Evolutionary conservation across 35 echinoderm and acorn worm genomes (phyloP).

Genomic region (Ophiothrix spiculata): DNA sequence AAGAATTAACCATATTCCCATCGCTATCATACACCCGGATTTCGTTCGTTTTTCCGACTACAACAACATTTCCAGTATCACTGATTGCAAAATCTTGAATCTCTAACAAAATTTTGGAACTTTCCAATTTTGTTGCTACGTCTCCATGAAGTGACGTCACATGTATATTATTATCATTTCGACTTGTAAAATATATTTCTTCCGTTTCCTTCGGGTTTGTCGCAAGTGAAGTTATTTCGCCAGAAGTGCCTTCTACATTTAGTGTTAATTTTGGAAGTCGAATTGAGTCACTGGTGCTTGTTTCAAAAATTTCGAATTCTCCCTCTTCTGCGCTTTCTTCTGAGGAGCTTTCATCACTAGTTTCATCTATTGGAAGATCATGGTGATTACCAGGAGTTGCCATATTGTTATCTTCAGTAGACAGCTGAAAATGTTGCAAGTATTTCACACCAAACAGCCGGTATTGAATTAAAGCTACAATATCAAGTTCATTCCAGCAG

Average conservation of each 20-base stretch:
- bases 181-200: background rate
- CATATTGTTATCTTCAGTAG: constrained; percentile 4
- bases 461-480: background rate
- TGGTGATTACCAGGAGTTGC: background rate
- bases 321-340: constrained; percentile 7
- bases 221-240: background rate
- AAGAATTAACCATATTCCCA: background rate
- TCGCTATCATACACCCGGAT: background rate
- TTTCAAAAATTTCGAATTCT: background rate
- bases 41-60: background rate
- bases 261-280: background rate
- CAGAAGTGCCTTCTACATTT: background rate
- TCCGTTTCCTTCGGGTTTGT: background rate
- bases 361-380: background rate
- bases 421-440: no score
- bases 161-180: background rate
- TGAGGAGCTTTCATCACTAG: background rate
- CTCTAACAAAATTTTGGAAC: background rate
- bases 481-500: background rate
- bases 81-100: background rate
- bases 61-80: background rate
- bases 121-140: background rate
- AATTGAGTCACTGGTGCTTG: background rate
- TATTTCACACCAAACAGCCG: background rate
- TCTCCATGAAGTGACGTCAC: background rate